Evolutionary conservation across 1,140 invertebrate species (phyloP).

Genomic region (Lepidurus couesii): DNA sequence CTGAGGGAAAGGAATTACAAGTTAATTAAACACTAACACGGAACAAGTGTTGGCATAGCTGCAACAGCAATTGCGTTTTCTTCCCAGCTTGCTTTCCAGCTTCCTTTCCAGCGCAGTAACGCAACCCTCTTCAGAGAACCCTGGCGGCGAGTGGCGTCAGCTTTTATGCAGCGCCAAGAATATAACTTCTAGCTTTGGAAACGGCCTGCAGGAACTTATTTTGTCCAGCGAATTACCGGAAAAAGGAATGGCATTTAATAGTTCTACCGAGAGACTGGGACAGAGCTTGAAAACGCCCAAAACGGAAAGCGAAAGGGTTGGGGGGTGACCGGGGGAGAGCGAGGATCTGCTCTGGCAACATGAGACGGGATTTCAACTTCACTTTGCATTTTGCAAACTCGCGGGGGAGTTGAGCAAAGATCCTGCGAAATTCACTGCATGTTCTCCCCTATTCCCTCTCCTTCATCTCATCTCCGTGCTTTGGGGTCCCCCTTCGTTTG

Average conservation of each 20-base stretch:
- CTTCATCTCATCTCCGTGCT: not conserved
- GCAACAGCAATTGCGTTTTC: no score
- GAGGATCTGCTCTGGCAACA: not conserved
- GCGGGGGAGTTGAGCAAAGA: slow-evolving; percentile 10
- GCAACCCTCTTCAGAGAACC: no score
- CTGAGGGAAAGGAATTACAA: no score
- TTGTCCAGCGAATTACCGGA: not conserved
- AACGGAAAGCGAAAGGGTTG: not conserved
- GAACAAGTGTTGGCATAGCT: no score
- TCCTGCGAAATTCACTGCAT: not conserved
- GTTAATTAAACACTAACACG: no score
- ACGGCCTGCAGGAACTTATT: not conserved
- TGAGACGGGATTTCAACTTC: slow-evolving; percentile 19
- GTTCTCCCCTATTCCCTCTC: not conserved
- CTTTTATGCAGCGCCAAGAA: no score
- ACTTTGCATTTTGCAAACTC: slow-evolving; percentile 11
- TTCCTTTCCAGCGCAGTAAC: no score
- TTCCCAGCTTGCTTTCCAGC: no score
- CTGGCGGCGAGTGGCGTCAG: no score
- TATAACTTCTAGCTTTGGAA: not conserved
- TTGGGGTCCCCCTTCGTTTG: not conserved
- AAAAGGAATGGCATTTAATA: not conserved
- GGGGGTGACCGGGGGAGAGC: not conserved
- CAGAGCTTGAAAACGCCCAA: not conserved
- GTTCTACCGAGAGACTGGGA: not conserved